Conservation (phyloP, 2,888 invertebrate species). For the Luffia ferchaultella region DNA sequence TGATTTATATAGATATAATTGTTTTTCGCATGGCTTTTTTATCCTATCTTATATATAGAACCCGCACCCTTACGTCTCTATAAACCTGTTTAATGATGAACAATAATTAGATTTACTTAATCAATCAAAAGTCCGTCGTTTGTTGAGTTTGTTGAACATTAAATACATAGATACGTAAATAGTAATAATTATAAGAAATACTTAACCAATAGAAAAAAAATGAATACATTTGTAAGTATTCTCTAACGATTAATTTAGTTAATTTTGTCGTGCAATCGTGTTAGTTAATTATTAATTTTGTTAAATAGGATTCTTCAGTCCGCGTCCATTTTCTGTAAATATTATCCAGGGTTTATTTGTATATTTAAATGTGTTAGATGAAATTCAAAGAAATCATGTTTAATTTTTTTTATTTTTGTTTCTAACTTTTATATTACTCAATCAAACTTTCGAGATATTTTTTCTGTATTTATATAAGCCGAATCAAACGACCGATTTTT, state of each 20-base stretch:
- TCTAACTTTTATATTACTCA: too few relatives aligned
- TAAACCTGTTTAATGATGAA: too few relatives aligned
- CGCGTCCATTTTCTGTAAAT: conserved; percentile 49
- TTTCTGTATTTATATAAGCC: too few relatives aligned
- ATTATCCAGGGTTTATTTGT: conserved; percentile 34
- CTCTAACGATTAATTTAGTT: conserved; percentile 39
- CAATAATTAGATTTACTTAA: conserved; percentile 15
- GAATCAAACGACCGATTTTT: too few relatives aligned
- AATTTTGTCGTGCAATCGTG: conserved; percentile 48
- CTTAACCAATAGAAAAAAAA: conserved; percentile 45
- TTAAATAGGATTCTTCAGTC: conserved; percentile 34
- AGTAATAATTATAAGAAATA: conserved; percentile 48
- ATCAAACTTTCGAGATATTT: too few relatives aligned
- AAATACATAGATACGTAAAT: conserved; percentile 60
- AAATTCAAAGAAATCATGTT: too few relatives aligned
- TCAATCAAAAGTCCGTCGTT: conserved; percentile 53
- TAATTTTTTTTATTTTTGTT: conserved; percentile 16
- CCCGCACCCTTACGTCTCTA: too few relatives aligned
- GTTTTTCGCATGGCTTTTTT: conserved; percentile 54
- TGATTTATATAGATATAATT: conserved; percentile 26
- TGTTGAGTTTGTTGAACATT: conserved; percentile 45
- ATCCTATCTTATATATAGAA: conserved; percentile 28
- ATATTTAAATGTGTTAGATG: not conserved
- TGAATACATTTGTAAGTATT: conserved; percentile 40
- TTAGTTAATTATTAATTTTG: conserved; percentile 29